Evolutionary conservation across 2,888 invertebrate species (phyloP).

Genomic region (Sarcophaga caerulescens): DNA sequence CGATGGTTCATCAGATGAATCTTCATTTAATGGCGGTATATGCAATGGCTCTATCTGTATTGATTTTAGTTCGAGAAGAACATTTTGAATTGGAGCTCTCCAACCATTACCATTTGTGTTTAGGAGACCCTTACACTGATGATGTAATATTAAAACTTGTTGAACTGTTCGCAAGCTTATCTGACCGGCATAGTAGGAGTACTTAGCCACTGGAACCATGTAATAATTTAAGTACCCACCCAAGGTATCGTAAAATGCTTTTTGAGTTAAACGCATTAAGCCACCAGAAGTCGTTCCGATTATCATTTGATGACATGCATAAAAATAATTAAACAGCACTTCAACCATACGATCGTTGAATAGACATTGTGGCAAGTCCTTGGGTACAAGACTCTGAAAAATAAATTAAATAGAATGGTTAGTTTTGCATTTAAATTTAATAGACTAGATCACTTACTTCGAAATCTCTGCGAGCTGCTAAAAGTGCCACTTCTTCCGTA

Average conservation of each 20-base stretch:
- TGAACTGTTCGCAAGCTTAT: constrained; percentile 73
- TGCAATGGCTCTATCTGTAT: constrained; percentile 72
- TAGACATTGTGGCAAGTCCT: constrained; percentile 73
- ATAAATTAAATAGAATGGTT: neutral
- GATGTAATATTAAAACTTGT: constrained; percentile 73
- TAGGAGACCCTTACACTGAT: constrained; percentile 74
- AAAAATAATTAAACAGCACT: constrained; percentile 78
- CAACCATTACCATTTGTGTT: constrained; percentile 81
- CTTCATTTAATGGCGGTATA: constrained; percentile 47
- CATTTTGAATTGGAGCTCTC: constrained; percentile 73
- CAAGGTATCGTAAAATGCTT: constrained; percentile 78
- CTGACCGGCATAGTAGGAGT: constrained; percentile 79
- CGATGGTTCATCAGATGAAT: constrained; percentile 63
- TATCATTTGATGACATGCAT: constrained; percentile 75
- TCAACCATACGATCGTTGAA: constrained; percentile 74
- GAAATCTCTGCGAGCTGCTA: constrained; percentile 78
- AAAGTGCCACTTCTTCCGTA: constrained; percentile 76
- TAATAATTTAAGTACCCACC: constrained; percentile 79
- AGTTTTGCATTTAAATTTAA: neutral
- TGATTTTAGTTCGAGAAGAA: constrained; percentile 69
- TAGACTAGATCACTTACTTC: constrained; percentile 71
- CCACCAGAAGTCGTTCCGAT: constrained; percentile 70
- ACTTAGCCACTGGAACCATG: constrained; percentile 77
- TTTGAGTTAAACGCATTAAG: constrained; percentile 71
- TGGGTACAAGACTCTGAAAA: constrained; percentile 76